phyloP scores from a whole-genome alignment of 2,113 vertebrate genomes.

The Sinocyclocheilus rhinocerous region DNA sequence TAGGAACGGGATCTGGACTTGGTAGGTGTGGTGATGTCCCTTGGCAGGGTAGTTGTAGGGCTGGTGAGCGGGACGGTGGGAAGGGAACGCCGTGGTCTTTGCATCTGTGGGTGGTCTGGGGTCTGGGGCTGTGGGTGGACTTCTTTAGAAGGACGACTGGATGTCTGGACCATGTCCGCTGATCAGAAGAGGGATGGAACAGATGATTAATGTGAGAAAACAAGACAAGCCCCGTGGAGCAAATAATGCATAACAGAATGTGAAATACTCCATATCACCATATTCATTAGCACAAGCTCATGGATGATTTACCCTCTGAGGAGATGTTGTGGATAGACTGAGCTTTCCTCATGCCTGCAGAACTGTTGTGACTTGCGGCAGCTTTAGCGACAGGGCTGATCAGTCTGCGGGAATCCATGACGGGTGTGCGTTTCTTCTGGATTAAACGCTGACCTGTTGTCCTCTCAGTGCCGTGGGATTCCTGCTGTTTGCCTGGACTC shows the following conservation, averaged over 20 bases:
- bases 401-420: constrained; percentile 68
- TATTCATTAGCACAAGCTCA: background rate
- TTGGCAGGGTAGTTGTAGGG: constrained; percentile 69
- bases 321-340: constrained; percentile 87
- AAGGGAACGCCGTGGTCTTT: constrained; percentile 71
- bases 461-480: constrained; percentile 43
- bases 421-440: constrained; percentile 72
- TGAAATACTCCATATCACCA: no score
- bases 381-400: constrained; percentile 62
- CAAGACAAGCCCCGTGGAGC: background rate
- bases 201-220: background rate
- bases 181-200: constrained; percentile 50
- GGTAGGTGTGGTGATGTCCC: constrained; percentile 62
- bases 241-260: background rate
- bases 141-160: constrained; percentile 70
- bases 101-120: constrained; percentile 56
- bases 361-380: constrained; percentile 59
- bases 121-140: constrained; percentile 59
- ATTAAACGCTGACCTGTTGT: constrained; percentile 47
- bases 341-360: constrained; percentile 79
- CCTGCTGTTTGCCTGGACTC: constrained; percentile 10
- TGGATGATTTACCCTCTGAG: constrained; percentile 76
- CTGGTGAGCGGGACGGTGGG: constrained; percentile 62
- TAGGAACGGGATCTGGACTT: constrained; percentile 80
- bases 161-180: constrained; percentile 66